Percentiles rank a stretch among this genome's conserved stretches.
Evolutionary conservation across 2,888 invertebrate genomes (phyloP).

Genomic region (Dusona sp.): DNA sequence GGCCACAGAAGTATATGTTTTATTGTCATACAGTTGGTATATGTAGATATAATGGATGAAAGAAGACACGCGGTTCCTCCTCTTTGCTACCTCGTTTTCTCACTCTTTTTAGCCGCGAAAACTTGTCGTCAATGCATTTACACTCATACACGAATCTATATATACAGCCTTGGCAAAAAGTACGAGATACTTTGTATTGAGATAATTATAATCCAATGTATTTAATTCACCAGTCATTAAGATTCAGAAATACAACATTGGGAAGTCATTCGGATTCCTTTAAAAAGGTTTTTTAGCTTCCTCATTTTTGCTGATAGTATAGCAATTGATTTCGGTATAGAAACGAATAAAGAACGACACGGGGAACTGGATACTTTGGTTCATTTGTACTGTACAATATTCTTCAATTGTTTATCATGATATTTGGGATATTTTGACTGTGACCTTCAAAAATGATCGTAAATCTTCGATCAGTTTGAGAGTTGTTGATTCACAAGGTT

Average conservation of each 20-base stretch:
- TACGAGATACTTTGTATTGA: not conserved
- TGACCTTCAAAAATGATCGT: not conserved
- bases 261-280: not conserved
- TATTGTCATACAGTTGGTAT: conserved; percentile 74
- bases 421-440: not conserved
- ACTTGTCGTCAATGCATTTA: conserved; percentile 61
- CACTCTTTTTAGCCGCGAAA: conserved; percentile 59
- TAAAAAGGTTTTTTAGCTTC: not conserved
- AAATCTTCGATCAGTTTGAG: not conserved
- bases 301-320: no score
- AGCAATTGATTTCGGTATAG: no score
- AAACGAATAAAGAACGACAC: no score
- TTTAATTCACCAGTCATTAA: not conserved
- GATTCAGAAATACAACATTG: not conserved
- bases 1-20: conserved; percentile 83
- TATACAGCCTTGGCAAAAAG: not conserved
- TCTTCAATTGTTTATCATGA: no score
- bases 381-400: no score
- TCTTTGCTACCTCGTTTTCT: conserved; percentile 32
- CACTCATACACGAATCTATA: not conserved
- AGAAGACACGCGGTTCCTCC: conserved; percentile 74
- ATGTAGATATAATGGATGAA: conserved; percentile 67
- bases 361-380: no score
- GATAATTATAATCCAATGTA: not conserved
- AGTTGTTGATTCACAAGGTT: not conserved